These are phyloP conservation scores for Nasonia longicornis DNA, from an alignment of 1,140 invertebrate species.

Conservation along the genomic window DNA sequence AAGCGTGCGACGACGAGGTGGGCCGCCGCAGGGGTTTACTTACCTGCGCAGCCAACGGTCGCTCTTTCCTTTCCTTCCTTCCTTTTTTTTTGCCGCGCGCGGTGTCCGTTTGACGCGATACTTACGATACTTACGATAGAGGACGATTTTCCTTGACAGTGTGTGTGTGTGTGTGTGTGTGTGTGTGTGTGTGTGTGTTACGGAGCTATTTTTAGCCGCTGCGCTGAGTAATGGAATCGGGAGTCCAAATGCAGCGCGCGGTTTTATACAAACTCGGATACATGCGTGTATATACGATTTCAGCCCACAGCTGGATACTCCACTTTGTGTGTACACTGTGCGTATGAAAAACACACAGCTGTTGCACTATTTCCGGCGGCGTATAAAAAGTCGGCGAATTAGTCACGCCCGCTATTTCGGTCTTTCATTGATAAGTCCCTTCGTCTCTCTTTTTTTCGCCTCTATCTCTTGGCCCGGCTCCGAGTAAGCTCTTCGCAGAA, in stretches of 20 bases:
- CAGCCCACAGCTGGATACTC: background rate
- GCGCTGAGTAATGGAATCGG: background rate
- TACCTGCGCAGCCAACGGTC: background rate
- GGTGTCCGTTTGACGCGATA: background rate
- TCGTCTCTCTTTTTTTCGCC: background rate
- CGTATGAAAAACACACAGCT: background rate
- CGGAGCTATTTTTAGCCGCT: background rate
- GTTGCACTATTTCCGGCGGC: background rate
- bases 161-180: too few species aligned
- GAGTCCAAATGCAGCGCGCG: background rate
- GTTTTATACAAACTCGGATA: too few species aligned
- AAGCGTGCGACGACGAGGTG: constrained; percentile 5
- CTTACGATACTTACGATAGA: too few species aligned
- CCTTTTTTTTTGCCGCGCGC: background rate
- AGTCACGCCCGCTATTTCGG: constrained; percentile 30
- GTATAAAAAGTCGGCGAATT: constrained; percentile 13
- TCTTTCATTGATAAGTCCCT: constrained; percentile 30
- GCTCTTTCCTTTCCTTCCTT: background rate
- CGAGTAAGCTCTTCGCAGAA: background rate
- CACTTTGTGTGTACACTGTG: background rate
- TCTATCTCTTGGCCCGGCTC: constrained; percentile 32
- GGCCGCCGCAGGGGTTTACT: constrained; percentile 1
- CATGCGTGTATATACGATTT: too few species aligned
- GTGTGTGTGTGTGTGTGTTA: too few species aligned
- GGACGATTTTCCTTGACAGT: too few species aligned